Percentiles rank a stretch among this genome's conserved stretches.
Evolutionary conservation across 1,140 invertebrate genomes (phyloP).

Genomic region (Bombus waltoni): DNA sequence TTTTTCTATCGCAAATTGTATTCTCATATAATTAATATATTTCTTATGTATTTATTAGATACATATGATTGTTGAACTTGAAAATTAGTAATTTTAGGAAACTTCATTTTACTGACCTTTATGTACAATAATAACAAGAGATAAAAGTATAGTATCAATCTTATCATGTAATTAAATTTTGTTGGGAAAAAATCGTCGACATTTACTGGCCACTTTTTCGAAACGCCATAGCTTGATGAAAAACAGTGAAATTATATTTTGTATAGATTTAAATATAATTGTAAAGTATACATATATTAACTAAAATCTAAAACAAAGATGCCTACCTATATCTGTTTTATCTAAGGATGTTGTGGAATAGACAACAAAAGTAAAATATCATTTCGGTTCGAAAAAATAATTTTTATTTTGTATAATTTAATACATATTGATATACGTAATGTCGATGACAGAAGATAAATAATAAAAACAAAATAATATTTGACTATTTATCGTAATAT

Average conservation of each 20-base stretch:
- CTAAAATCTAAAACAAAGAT: background rate
- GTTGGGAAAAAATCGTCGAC: background rate
- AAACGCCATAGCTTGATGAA: background rate
- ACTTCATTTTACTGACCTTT: background rate
- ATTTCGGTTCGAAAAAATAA: background rate
- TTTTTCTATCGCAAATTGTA: background rate
- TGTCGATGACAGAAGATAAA: background rate
- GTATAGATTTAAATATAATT: background rate
- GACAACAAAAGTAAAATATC: background rate
- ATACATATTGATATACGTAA: background rate
- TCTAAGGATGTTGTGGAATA: background rate
- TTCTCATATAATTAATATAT: background rate
- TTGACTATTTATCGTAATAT: constrained; percentile 23
- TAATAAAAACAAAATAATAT: background rate
- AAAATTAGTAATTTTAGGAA: background rate
- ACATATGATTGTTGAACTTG: background rate
- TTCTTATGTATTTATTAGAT: background rate
- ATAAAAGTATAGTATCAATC: background rate
- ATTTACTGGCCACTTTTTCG: background rate
- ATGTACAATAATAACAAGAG: background rate
- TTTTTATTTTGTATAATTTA: background rate
- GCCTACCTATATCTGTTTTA: background rate
- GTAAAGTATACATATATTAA: background rate
- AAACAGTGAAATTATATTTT: background rate
- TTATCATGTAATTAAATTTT: background rate